These are phyloP conservation scores for Phaethornis superciliosus DNA, from an alignment of 2,113 vertebrate genomes.

Conservation along the genomic window DNA sequence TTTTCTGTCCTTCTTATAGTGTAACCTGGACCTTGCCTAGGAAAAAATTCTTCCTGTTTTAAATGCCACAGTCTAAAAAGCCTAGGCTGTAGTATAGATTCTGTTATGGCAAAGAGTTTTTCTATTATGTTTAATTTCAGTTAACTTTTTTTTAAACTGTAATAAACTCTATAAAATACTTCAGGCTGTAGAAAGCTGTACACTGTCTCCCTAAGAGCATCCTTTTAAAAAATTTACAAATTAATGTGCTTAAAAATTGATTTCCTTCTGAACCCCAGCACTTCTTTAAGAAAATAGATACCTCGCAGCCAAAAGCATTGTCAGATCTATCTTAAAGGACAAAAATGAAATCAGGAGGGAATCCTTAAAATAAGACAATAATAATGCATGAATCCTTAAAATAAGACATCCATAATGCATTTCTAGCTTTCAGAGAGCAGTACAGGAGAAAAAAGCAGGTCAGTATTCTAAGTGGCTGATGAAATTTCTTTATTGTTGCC, in stretches of 20 bases:
- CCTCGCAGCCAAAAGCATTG: neutral
- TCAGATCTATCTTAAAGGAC: neutral
- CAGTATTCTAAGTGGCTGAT: neutral
- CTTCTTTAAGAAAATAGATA: neutral
- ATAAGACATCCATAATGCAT: neutral
- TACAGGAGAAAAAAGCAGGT: neutral
- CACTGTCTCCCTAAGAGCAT: neutral
- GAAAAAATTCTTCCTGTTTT: neutral
- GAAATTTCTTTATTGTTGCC: neutral
- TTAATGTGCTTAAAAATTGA: neutral
- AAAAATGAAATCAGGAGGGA: neutral
- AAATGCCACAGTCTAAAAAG: neutral
- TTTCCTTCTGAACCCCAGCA: neutral
- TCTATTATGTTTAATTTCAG: neutral
- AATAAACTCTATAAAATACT: neutral
- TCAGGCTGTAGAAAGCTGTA: neutral
- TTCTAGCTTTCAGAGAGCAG: neutral
- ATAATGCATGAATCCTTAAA: neutral
- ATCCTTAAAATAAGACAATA: neutral
- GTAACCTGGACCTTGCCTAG: neutral
- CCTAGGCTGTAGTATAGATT: neutral
- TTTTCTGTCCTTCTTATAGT: neutral
- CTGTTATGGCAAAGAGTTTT: neutral
- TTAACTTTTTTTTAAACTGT: neutral
- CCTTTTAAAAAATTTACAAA: neutral